These are phyloP conservation scores for Junonia oenone DNA, from an alignment of 2,888 invertebrate genomes.

Conservation along the genomic window DNA sequence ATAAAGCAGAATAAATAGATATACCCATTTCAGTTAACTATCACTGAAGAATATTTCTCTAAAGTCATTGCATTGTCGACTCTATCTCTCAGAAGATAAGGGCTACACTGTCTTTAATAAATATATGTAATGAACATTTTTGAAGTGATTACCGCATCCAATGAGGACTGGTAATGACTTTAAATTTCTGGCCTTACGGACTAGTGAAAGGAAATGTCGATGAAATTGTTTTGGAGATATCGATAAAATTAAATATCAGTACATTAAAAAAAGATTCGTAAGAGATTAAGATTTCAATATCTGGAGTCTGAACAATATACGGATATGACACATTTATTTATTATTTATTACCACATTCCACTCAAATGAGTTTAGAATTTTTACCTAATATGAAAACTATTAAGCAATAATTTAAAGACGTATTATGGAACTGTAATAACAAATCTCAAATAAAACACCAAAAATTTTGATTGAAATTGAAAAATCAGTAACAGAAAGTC, in stretches of 20 bases:
- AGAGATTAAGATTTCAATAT: too few species aligned
- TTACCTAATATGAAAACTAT: too few species aligned
- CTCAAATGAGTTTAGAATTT: too few species aligned
- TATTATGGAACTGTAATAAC: too few species aligned
- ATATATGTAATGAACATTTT: not conserved
- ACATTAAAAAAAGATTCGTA: too few species aligned
- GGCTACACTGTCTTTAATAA: not conserved
- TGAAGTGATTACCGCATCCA: slow-evolving; percentile 4
- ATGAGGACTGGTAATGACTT: slow-evolving; percentile 14
- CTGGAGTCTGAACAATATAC: too few species aligned
- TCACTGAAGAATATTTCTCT: not conserved
- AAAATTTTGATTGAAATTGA: too few species aligned
- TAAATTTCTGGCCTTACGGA: slow-evolving; percentile 6
- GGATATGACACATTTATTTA: too few species aligned
- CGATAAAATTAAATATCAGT: too few species aligned
- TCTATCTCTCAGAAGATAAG: not conserved
- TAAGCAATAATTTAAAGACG: too few species aligned
- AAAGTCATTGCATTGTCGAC: not conserved
- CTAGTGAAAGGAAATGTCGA: slow-evolving; percentile 1
- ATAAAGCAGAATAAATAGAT: not conserved
- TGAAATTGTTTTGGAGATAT: not conserved
- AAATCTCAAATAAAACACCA: not conserved
- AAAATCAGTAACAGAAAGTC: not conserved
- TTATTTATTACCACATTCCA: too few species aligned
- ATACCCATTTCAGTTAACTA: not conserved